Evolutionary conservation across 2,113 vertebrate genomes (phyloP).

Genomic region (Chaetodon trifascialis): DNA sequence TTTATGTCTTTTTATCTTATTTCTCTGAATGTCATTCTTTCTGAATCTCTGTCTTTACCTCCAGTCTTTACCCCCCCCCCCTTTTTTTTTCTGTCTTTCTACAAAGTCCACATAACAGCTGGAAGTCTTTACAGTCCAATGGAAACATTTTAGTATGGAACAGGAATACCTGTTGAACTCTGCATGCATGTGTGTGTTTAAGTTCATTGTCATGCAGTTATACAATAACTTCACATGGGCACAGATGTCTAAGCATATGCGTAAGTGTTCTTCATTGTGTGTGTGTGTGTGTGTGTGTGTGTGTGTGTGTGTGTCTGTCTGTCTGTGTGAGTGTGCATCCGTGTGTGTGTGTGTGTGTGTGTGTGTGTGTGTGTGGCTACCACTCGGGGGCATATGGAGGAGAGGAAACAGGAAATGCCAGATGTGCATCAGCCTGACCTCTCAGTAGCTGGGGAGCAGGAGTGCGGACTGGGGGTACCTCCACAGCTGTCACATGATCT

Average conservation of each 20-base stretch:
- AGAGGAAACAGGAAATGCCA: slow-evolving; percentile 82
- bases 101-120: slow-evolving; percentile 36
- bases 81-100: slow-evolving; percentile 18
- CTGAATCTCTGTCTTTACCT: slow-evolving; percentile 20
- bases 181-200: slow-evolving; percentile 19
- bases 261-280: slow-evolving; percentile 17
- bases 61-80: slow-evolving; percentile 19
- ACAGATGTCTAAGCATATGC: slow-evolving; percentile 48
- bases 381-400: slow-evolving; percentile 63
- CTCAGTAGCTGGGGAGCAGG: slow-evolving; percentile 54
- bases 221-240: slow-evolving; percentile 41
- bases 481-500: slow-evolving; percentile 42
- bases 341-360: slow-evolving; percentile 27
- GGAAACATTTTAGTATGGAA: slow-evolving; percentile 63
- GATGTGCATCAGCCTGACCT: slow-evolving; percentile 82
- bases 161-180: slow-evolving; percentile 46
- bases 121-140: slow-evolving; percentile 65
- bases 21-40: slow-evolving; percentile 14
- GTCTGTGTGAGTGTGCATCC: slow-evolving; percentile 31
- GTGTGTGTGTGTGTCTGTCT: slow-evolving; percentile 33
- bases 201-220: slow-evolving; percentile 32
- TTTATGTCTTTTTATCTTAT: background rate
- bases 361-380: slow-evolving; percentile 40
- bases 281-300: slow-evolving; percentile 33
- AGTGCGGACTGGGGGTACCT: slow-evolving; percentile 46